Evolutionary conservation across 2,113 vertebrate species (phyloP), one percentile per base, ranked within the genome.

Genomic region (Gadus chalcogrammus): DNA sequence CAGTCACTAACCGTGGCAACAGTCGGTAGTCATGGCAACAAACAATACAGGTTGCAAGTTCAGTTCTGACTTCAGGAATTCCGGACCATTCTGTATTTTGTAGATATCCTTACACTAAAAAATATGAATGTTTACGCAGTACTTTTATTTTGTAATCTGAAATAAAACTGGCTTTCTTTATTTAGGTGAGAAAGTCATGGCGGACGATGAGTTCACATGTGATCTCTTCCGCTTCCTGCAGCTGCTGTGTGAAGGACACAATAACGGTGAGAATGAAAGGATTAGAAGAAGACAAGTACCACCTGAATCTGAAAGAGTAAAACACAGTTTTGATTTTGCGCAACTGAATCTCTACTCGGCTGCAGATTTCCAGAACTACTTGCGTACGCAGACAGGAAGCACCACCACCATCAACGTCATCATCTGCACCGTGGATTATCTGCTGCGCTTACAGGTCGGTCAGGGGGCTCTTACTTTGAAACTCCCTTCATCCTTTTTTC

Each of bases 401-500:
- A 98, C 96, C 0, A 98, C 93, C 11, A 98, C 96, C 64, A 97
- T 97, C 86, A 97, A 98, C 84, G 87, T 98, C 85, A 97, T 98
- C 77, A 98, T 98, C 90, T 97, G 95, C 82, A 98, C 96, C 0
- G 96, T 98, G 52, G 96, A 98, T 79, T 98, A 97, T 79, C 94
- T 98, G 62, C 93, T 98, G 42, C 89, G 96, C 35, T 87, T 98
- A 27, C 96, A 98, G 96, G 96, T 97, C 62, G 35, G 15, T 20
- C 15, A 20, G 18, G 18, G n/a, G 59, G 18, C 13, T 61, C 42
- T 48, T 61, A 18, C 1, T 61, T 20, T 1, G 22, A 61, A 9
- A 27, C 61, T 15, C 28, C 24, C 18, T 27, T 56, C 4, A 24
- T 16, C 52, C n/a, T 28, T 52, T 48, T 9, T 48, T 9, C 8